Evolutionary conservation across 2,888 invertebrate genomes (phyloP).

Genomic region (Gasteruption jaculator): DNA sequence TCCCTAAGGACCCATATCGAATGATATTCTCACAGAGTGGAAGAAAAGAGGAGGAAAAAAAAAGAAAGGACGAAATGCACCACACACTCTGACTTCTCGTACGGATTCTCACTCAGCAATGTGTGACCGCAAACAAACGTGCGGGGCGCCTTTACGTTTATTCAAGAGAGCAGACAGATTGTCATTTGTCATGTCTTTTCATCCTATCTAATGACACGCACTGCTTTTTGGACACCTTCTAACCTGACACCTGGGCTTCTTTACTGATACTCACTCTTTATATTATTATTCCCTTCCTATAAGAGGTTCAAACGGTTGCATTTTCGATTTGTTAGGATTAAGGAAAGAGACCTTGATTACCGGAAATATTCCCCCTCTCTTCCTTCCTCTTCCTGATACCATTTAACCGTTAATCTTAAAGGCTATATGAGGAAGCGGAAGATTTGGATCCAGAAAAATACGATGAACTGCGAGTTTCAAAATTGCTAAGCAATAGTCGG

Average conservation of each 20-base stretch:
- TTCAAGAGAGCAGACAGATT: slow-evolving; percentile 47
- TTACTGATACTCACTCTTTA: slow-evolving; percentile 42
- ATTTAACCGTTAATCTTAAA: neutral
- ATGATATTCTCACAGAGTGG: slow-evolving; percentile 40
- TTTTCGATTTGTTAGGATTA: slow-evolving; percentile 51
- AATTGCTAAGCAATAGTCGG: too few relatives aligned
- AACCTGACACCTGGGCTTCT: slow-evolving; percentile 49
- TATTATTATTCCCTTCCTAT: slow-evolving; percentile 34
- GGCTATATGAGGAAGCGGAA: neutral
- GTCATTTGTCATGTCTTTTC: slow-evolving; percentile 52
- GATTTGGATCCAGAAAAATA: too few relatives aligned
- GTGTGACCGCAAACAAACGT: slow-evolving; percentile 52
- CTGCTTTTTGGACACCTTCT: slow-evolving; percentile 49
- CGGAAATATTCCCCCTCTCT: neutral
- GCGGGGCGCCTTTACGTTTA: slow-evolving; percentile 48
- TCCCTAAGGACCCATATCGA: slow-evolving; percentile 49
- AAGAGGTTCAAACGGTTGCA: slow-evolving; percentile 39
- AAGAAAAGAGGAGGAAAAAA: slow-evolving; percentile 17
- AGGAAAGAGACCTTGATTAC: slow-evolving; percentile 25
- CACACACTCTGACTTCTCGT: slow-evolving; percentile 19
- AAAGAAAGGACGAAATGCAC: slow-evolving; percentile 15
- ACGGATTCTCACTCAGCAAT: slow-evolving; percentile 37
- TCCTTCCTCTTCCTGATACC: neutral
- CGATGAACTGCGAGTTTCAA: too few relatives aligned
- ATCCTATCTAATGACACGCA: slow-evolving; percentile 50